A percentile compares a stretch with the other conserved stretches of the same genome.
Conservation (phyloP, 2,888 invertebrate species). For the Agrypnus murinus region DNA sequence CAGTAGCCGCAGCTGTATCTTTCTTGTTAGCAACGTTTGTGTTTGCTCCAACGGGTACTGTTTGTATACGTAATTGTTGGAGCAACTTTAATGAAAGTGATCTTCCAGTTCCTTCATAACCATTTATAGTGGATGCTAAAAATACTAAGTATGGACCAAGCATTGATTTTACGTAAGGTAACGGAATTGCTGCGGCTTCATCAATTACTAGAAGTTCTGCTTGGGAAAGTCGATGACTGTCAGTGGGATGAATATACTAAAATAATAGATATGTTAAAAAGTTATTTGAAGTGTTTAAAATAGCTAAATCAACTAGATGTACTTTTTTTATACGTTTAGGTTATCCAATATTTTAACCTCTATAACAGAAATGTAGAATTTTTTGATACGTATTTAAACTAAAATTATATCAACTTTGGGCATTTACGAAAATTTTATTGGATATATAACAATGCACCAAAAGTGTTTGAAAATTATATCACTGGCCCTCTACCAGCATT, state of each 20-base stretch:
- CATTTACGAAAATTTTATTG: too few species aligned
- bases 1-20: constrained; percentile 70
- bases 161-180: constrained; percentile 92
- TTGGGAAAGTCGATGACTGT: constrained; percentile 90
- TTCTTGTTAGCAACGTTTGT: constrained; percentile 71
- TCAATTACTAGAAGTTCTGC: constrained; percentile 97
- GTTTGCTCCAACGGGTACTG: constrained; percentile 73
- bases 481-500: too few species aligned
- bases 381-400: too few species aligned
- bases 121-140: constrained; percentile 97
- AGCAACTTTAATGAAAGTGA: constrained; percentile 96
- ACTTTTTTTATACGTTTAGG: too few species aligned
- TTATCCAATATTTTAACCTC: too few species aligned
- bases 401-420: too few species aligned
- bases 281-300: neutral
- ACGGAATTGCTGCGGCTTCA: constrained; percentile 98
- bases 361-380: too few species aligned
- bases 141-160: constrained; percentile 94
- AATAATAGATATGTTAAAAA: constrained; percentile 22
- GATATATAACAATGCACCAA: too few species aligned
- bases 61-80: constrained; percentile 85
- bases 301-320: too few species aligned
- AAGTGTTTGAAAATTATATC: too few species aligned
- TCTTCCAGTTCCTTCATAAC: constrained; percentile 98
- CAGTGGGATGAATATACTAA: constrained; percentile 96